A percentile compares a stretch with the other conserved stretches of the same genome.
These are phyloP conservation scores for Caenorhabditis inopinata DNA, from an alignment of 1,140 invertebrate species.

Conservation along the genomic window DNA sequence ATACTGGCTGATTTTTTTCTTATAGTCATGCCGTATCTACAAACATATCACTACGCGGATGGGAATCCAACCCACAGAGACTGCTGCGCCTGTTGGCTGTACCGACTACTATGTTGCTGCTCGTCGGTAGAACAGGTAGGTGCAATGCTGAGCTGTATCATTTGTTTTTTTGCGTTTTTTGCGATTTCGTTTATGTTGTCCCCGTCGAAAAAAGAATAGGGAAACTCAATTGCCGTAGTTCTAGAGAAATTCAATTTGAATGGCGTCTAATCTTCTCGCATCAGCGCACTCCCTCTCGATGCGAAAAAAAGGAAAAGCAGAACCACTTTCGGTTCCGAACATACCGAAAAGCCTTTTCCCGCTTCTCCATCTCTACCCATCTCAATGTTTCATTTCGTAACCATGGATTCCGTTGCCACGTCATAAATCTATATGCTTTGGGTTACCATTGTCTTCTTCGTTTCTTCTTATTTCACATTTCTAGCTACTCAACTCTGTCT, in stretches of 20 bases:
- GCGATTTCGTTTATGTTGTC: not conserved
- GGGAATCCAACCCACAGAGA: not conserved
- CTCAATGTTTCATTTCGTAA: not conserved
- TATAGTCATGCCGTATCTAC: not conserved
- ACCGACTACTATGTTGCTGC: not conserved
- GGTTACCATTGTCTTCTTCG: not conserved
- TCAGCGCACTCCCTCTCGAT: not conserved
- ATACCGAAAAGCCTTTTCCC: not conserved
- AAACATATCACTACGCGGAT: not conserved
- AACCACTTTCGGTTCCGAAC: constrained; percentile 1
- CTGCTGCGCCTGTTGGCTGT: constrained; percentile 9
- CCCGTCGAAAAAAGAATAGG: not conserved
- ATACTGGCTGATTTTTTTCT: too few species aligned
- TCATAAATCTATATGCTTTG: constrained; percentile 18
- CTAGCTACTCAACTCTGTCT: not conserved
- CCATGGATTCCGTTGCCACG: constrained; percentile 16
- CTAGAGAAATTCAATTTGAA: constrained; percentile 24
- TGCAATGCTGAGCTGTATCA: not conserved
- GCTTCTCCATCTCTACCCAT: not conserved
- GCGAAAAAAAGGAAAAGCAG: not conserved
- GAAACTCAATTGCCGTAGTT: constrained; percentile 28
- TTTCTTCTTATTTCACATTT: not conserved
- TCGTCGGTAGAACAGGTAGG: constrained; percentile 1
- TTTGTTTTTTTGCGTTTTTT: not conserved
- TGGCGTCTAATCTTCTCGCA: constrained; percentile 22